Conservation (phyloP, 2,113 vertebrate species). For the Percina caprodes region DNA sequence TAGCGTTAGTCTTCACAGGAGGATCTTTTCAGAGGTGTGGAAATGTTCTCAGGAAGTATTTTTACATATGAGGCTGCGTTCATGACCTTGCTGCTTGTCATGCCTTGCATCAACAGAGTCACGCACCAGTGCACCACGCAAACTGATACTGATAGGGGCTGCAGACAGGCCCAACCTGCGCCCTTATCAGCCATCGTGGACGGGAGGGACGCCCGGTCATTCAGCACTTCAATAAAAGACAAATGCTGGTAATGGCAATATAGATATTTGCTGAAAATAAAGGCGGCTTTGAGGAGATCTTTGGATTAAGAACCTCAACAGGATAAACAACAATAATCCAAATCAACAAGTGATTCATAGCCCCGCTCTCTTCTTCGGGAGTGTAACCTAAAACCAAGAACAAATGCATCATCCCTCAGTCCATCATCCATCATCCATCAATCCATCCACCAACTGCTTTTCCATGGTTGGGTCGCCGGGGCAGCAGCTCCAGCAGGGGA, state of each 20-base stretch:
- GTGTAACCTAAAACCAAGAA: background rate
- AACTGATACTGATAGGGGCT: slow-evolving; percentile 30
- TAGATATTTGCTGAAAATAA: no score
- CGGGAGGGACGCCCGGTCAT: background rate
- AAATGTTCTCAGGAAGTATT: slow-evolving; percentile 9
- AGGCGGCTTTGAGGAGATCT: background rate
- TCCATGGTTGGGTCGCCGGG: no score
- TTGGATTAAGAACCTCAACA: background rate
- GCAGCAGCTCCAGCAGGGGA: no score
- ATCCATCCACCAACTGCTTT: no score
- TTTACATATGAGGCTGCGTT: background rate
- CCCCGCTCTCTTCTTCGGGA: background rate
- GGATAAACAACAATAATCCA: background rate
- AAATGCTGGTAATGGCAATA: background rate
- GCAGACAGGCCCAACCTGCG: slow-evolving; percentile 42
- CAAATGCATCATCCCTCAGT: slow-evolving; percentile 18
- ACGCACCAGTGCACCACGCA: slow-evolving; percentile 35
- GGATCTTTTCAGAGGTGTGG: slow-evolving; percentile 6
- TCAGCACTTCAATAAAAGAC: background rate
- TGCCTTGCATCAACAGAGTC: slow-evolving; percentile 52
- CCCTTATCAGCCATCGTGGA: slow-evolving; percentile 46
- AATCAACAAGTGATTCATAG: background rate
- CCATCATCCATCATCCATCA: no score
- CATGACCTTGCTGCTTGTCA: slow-evolving; percentile 48
- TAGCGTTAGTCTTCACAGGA: slow-evolving; percentile 26